A percentile compares a stretch with the other conserved stretches of the same genome.
Evolutionary conservation across 2,888 invertebrate species (phyloP).

Genomic region (Tetranychus truncatus): DNA sequence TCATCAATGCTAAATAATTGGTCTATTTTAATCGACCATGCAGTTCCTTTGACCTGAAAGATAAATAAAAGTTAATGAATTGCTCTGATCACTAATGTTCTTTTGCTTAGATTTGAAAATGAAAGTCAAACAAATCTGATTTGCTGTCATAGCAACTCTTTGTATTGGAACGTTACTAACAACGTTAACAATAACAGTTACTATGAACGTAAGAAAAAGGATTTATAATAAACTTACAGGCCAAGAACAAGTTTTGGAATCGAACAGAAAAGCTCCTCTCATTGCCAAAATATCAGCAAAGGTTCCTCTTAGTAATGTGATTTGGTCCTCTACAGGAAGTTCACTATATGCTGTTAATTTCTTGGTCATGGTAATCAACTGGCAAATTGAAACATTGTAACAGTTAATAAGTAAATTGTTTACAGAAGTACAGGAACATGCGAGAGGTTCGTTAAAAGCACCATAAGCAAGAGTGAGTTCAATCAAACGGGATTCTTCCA

Average conservation of each 20-base stretch:
- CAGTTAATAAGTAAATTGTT: not conserved
- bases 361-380: slow-evolving; percentile 46
- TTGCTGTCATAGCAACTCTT: not conserved
- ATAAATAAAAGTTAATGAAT: not conserved
- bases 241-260: not conserved
- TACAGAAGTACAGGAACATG: not conserved
- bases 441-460: not conserved
- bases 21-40: not conserved
- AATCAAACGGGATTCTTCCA: not conserved
- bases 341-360: slow-evolving; percentile 58
- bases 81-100: not conserved
- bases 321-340: slow-evolving; percentile 84
- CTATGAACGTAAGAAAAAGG: too few species aligned
- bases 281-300: slow-evolving; percentile 73
- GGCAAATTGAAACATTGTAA: slow-evolving; percentile 61
- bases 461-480: not conserved
- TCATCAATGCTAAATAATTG: not conserved
- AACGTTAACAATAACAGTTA: too few species aligned
- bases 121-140: not conserved
- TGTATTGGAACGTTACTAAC: too few species aligned
- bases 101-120: too few species aligned
- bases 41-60: not conserved
- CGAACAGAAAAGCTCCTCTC: not conserved
- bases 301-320: slow-evolving; percentile 68
- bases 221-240: not conserved